Evolutionary conservation across 2,113 vertebrate species (phyloP), one percentile per base, ranked within the genome.

Genomic region (Syngnathus typhle): DNA sequence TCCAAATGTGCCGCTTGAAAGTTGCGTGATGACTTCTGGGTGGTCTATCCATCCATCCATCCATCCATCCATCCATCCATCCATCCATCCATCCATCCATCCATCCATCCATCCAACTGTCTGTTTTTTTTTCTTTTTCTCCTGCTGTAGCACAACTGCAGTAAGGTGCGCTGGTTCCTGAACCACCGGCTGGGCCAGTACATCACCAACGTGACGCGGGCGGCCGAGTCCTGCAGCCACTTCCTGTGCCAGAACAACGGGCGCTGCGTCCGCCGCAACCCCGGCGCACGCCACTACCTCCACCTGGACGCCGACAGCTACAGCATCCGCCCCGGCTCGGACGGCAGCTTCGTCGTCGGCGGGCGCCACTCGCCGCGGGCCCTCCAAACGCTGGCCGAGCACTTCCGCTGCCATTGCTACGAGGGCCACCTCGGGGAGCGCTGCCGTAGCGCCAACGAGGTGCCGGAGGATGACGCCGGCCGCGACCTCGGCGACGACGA

Each of bases 341-440:
- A 89, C 0, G 85, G 89, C 19, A 79, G 68, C 18, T 90, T 94
- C 61, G n/a, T 19, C 6, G 82, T 92, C 39, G 85, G 55, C 15
- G 91, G 91, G 41, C 69, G 83, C 84, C 82, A 79, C 46, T 90
- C 89, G 3, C 75, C 61, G 5, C 63, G 65, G 7, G 92, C 93
- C 55, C 82, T 90, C 23, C 77, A 84, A 69, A 70, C 77, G 69
- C 87, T 90, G 72, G 62, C 32, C 0, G 66, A 91, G 62, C 85
- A 78, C 71, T 93, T 94, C 65, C 78, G 70, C 52, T 95, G 92
- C 68, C 91, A 92, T 67, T 94, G 91, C 74, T 96, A 93, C 39
- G 85, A 91, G 76, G 90, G 88, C 6, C 91, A 91, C 18, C 54
- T 81, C 62, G 91, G 91, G 43, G 69, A 89, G 23, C 65, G 6